Base-by-base conservation (phyloP, 2,113 vertebrate species). In the Serranochromis macrocephalus region DNA sequence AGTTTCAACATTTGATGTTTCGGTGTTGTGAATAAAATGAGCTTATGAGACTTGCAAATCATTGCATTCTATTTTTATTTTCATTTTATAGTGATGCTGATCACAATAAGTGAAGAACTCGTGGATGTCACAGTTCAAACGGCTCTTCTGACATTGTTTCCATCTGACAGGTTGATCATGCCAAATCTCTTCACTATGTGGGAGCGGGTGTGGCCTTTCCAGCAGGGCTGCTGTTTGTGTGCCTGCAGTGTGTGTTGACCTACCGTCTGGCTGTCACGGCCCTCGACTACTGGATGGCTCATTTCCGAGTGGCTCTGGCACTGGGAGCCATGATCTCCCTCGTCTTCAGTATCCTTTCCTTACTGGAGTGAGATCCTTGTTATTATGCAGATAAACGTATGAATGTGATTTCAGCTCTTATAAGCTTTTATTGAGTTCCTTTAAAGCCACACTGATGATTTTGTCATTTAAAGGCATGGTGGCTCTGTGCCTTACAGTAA, bases 101-200 rank as follows among this genome's bases (percentile, higher is more conserved):
- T 16, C 21, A 40, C 51, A 40, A 11, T 17, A 40, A 42, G 38
- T 45, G 42, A 1, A 7, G 36, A 31, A 2, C 4, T 4, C 5
- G 4, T 55, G 2, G 31, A 55, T 12, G n/a, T 71, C 5, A 73
- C n/a, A 29, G n/a, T 11, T 19, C 40, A 42, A n/a, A 24, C 4
- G 13, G n/a, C 13, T 13, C 3, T 49, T 17, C 31, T 78, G 38
- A 83, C 51, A 17, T 17, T 12, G 8, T 29, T 9, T 85, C 21
- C 81, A 33, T 83, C n/a, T 14, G 36, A 5, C 93, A 98, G 98
- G 98, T 98, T 71, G 98, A 98, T 94, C 96, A 98, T 2, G 98
- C 97, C 33, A 98, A 97, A 91, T 97, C 97, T 42, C 96, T 98
- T 24, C 98, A 98, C 96, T 98, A 98, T 7, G 94, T 98, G 2